Conservation (phyloP, 2,797 vertebrate species). For the Corythornis leucogaster region DNA sequence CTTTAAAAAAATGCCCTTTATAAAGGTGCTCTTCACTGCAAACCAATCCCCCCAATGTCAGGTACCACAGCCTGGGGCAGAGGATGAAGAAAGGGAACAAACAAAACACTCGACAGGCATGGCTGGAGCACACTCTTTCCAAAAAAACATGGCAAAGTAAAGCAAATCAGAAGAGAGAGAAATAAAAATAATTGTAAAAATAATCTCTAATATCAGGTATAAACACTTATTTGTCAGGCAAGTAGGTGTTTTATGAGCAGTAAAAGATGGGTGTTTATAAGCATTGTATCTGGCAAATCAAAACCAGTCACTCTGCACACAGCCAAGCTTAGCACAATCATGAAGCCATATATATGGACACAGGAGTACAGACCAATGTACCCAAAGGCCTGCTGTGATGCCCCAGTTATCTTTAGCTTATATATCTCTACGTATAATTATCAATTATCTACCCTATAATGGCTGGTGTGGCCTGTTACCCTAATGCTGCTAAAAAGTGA, state of each 20-base stretch:
- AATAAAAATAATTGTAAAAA: neutral
- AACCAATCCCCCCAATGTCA: neutral
- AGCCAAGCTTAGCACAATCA: accelerated
- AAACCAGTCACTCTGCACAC: neutral
- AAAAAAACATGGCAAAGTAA: constrained; percentile 1
- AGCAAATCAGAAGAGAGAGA: neutral
- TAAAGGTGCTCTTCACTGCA: neutral
- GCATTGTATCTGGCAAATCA: neutral
- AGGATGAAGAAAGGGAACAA: neutral
- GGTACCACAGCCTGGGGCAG: neutral
- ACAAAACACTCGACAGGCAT: neutral
- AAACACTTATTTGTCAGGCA: neutral
- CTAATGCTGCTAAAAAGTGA: neutral
- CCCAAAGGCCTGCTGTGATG: neutral
- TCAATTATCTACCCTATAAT: neutral
- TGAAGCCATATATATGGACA: accelerated
- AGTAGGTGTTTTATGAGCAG: neutral
- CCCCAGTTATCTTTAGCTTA: neutral
- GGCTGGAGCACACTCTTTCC: neutral
- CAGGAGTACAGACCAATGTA: accelerated
- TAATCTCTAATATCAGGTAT: neutral
- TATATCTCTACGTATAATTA: neutral
- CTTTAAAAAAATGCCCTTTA: constrained; percentile 7
- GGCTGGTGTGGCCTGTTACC: neutral
- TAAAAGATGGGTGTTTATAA: neutral